Evolutionary conservation across 2,113 vertebrate genomes (phyloP).

Genomic region (Microcebus griseorufus): DNA sequence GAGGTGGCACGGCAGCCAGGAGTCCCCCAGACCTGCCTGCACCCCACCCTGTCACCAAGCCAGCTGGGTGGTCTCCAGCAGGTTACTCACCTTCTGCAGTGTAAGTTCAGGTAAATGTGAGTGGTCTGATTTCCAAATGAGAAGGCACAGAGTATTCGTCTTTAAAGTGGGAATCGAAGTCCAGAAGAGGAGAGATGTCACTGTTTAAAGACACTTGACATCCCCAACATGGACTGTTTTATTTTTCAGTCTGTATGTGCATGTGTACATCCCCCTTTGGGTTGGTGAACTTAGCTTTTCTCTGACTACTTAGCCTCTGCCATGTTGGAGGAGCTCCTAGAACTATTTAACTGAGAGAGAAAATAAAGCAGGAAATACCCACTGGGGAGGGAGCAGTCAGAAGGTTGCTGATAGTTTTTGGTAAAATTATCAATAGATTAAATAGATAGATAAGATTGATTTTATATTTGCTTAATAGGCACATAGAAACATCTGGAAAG

Average conservation of each 20-base stretch:
- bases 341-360: not conserved
- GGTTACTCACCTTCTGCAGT: not conserved
- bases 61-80: not conserved
- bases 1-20: fast-evolving
- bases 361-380: not conserved
- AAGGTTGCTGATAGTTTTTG: not conserved
- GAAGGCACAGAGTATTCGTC: not conserved
- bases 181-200: not conserved
- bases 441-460: not conserved
- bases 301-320: not conserved
- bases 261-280: no score
- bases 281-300: not conserved
- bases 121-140: not conserved
- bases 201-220: not conserved
- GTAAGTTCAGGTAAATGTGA: not conserved
- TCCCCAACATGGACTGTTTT: not conserved
- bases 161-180: not conserved
- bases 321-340: not conserved
- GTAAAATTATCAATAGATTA: not conserved
- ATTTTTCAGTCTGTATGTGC: not conserved
- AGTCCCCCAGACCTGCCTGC: not conserved
- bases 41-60: not conserved
- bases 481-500: not conserved
- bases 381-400: not conserved
- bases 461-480: not conserved